Conservation (phyloP, 2,888 invertebrate species). For the Capitulum mitella region DNA sequence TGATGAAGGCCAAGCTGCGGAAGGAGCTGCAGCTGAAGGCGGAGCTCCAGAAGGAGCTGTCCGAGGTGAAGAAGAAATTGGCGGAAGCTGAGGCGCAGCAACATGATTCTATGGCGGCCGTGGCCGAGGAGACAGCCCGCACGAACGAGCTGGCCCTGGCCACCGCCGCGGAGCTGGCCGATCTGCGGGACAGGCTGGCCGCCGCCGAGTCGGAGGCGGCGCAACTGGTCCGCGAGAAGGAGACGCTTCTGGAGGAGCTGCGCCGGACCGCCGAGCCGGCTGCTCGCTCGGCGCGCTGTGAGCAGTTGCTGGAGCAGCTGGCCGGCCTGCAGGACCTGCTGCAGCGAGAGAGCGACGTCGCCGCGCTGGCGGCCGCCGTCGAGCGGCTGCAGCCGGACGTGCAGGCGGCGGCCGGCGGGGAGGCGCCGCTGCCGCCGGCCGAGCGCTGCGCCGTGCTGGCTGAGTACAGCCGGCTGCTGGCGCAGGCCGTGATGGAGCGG, state of each 20-base stretch:
- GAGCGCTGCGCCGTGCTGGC: neutral
- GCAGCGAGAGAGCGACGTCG: neutral
- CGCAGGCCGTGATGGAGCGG: neutral
- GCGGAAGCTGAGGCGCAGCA: too few species aligned
- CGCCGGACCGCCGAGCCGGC: neutral
- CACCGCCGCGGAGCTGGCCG: neutral
- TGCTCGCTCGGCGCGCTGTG: neutral
- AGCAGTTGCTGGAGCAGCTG: neutral
- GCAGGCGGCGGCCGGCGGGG: neutral
- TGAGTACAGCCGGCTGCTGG: neutral
- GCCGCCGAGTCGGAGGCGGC: neutral
- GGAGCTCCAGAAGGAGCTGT: neutral
- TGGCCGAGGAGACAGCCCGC: neutral
- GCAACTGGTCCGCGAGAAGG: neutral
- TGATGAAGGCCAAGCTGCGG: neutral
- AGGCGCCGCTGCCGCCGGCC: neutral
- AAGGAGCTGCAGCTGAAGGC: constrained; percentile 3
- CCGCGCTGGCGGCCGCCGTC: neutral
- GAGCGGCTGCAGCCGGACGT: neutral
- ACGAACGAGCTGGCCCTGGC: neutral
- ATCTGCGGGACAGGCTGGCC: neutral
- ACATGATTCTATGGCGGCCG: neutral
- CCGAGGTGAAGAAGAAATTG: neutral
- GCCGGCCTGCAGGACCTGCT: neutral
- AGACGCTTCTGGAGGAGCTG: neutral